Conservation (phyloP, 1,140 invertebrate species). For the Camponotus floridanus region DNA sequence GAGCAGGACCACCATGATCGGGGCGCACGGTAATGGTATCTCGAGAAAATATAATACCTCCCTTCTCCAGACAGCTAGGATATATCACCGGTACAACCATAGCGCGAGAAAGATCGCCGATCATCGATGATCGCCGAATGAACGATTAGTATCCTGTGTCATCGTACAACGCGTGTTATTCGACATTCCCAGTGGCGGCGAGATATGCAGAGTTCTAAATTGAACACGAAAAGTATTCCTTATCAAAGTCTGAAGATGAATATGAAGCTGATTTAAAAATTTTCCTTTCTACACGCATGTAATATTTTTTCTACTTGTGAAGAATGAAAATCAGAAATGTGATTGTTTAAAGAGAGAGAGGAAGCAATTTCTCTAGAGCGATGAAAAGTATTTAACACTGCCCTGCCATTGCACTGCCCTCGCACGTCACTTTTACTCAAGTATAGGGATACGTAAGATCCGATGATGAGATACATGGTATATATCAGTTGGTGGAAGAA, state of each 20-base stretch:
- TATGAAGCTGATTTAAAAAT: not conserved
- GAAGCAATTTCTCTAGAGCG: not conserved
- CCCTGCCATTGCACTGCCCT: not conserved
- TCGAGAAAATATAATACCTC: slow-evolving; percentile 83
- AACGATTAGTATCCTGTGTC: slow-evolving; percentile 85
- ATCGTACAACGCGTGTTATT: slow-evolving; percentile 56
- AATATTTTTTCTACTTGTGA: not conserved
- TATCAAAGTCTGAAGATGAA: not conserved
- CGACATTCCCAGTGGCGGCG: not conserved
- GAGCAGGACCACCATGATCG: slow-evolving; percentile 84
- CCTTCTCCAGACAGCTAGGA: slow-evolving; percentile 55
- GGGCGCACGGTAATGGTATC: slow-evolving; percentile 82
- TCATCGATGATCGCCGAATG: slow-evolving; percentile 79
- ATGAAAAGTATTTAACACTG: not conserved
- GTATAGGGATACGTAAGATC: slow-evolving; percentile 59
- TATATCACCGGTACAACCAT: slow-evolving; percentile 54
- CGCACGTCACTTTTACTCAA: slow-evolving; percentile 2
- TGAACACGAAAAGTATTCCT: not conserved
- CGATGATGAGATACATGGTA: slow-evolving; percentile 16
- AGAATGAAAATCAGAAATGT: not conserved
- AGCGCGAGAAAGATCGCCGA: slow-evolving; percentile 57
- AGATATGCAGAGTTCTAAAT: too few species aligned
- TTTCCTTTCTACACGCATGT: not conserved
- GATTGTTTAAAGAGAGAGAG: not conserved
- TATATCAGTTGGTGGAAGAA: slow-evolving; percentile 43